phyloP scores from a whole-genome alignment of 2,113 vertebrate genomes.

The Reinhardtius hippoglossoides region DNA sequence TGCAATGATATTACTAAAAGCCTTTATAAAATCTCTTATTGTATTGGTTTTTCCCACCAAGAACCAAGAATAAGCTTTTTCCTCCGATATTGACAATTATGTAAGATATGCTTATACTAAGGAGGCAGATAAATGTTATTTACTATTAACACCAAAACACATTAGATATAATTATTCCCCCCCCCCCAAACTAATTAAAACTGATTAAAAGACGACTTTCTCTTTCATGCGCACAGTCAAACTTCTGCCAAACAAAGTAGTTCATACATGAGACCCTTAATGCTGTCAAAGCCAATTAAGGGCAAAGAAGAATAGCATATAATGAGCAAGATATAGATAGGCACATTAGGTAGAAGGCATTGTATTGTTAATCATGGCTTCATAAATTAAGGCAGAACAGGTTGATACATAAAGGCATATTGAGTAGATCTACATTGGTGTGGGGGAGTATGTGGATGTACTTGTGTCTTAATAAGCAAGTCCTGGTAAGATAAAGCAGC shows the following conservation, averaged over 20 bases:
- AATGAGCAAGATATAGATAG: background rate
- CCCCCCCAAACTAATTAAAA: no score
- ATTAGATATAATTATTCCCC: background rate
- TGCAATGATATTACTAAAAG: background rate
- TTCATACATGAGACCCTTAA: background rate
- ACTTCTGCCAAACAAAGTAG: background rate
- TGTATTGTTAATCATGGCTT: background rate
- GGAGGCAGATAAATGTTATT: background rate
- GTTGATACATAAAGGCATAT: background rate
- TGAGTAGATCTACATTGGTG: background rate
- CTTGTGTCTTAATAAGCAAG: background rate
- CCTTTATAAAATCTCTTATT: background rate
- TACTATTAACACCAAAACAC: background rate
- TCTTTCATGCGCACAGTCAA: background rate
- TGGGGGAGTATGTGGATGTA: background rate
- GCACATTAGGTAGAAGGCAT: background rate
- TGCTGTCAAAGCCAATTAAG: background rate
- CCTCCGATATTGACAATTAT: background rate
- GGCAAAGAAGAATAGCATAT: background rate
- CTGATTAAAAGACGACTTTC: background rate
- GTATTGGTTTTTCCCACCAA: background rate
- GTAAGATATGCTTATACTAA: background rate
- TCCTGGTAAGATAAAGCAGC: background rate
- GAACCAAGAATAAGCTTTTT: background rate
- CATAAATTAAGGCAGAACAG: no score